Evolutionary conservation across 2,797 vertebrate species (phyloP).

Genomic region (Scomberomorus guttatus): DNA sequence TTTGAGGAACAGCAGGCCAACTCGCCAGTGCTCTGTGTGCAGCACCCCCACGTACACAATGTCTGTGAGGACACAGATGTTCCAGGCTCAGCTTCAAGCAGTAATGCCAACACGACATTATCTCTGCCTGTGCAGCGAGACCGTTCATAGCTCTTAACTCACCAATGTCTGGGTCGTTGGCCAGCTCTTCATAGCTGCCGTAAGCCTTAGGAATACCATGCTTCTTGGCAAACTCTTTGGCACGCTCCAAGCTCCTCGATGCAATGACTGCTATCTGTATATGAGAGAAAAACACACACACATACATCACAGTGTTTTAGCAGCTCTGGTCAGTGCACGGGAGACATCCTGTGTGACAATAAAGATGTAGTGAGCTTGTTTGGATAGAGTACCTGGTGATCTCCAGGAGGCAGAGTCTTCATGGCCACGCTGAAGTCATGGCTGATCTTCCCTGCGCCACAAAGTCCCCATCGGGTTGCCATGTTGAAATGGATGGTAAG

Average conservation of each 20-base stretch:
- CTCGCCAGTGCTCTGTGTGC: slow-evolving; percentile 84
- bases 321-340: slow-evolving; percentile 9
- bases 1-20: slow-evolving; percentile 81
- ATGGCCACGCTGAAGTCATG: slow-evolving; percentile 84
- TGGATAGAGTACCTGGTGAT: slow-evolving; percentile 81
- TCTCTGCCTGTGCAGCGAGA: slow-evolving; percentile 10
- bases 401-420: slow-evolving; percentile 79
- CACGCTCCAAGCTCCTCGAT: slow-evolving; percentile 76
- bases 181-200: slow-evolving; percentile 85
- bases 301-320: slow-evolving; percentile 10
- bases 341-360: neutral
- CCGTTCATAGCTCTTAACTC: slow-evolving; percentile 47
- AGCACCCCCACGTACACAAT: slow-evolving; percentile 85
- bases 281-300: slow-evolving; percentile 21
- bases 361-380: slow-evolving; percentile 22
- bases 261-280: slow-evolving; percentile 84
- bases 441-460: slow-evolving; percentile 85
- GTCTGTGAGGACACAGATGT: slow-evolving; percentile 74
- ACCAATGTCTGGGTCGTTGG: slow-evolving; percentile 83
- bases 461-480: slow-evolving; percentile 86
- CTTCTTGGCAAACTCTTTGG: slow-evolving; percentile 83
- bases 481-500: slow-evolving; percentile 66
- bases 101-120: slow-evolving; percentile 8
- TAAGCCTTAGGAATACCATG: slow-evolving; percentile 82
- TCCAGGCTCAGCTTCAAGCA: slow-evolving; percentile 40